Evolutionary conservation across 2,797 vertebrate genomes (phyloP).

Genomic region (Myoxocephalus aenaeus): DNA sequence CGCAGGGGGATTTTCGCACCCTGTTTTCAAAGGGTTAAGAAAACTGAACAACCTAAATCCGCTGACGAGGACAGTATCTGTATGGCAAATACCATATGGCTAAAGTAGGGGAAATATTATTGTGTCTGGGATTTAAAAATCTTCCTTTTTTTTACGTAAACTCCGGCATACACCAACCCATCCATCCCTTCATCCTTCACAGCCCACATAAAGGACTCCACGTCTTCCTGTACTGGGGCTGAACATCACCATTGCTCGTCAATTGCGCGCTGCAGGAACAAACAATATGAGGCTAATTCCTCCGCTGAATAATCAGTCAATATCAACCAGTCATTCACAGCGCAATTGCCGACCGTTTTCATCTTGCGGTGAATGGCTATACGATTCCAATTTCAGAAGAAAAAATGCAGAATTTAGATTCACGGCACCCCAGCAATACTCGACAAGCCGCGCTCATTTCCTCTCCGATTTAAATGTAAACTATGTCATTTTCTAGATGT

Average conservation of each 20-base stretch:
- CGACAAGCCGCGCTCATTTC: conserved; percentile 59
- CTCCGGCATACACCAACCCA: not conserved
- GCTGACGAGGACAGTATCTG: not conserved
- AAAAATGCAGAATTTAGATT: conserved; percentile 36
- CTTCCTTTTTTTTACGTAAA: not conserved
- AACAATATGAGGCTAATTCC: not conserved
- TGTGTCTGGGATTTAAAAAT: not conserved
- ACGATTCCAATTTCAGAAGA: conserved; percentile 7
- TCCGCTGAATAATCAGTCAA: conserved; percentile 1
- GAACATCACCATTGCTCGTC: too few relatives aligned
- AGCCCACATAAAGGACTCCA: not conserved
- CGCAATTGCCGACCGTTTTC: not conserved
- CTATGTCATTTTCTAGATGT: conserved; percentile 61
- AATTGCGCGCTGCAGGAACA: not conserved
- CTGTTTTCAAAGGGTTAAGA: too few relatives aligned
- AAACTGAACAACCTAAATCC: not conserved
- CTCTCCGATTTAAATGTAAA: conserved; percentile 75
- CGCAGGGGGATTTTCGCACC: too few relatives aligned
- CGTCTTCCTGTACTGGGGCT: not conserved
- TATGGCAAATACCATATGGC: not conserved
- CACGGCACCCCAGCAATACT: conserved; percentile 42
- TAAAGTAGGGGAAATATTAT: not conserved
- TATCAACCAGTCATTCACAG: conserved; percentile 3
- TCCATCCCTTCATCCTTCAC: not conserved
- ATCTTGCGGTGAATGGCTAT: not conserved